Conservation (phyloP, 2,797 vertebrate genomes). For the Clamator glandarius region DNA sequence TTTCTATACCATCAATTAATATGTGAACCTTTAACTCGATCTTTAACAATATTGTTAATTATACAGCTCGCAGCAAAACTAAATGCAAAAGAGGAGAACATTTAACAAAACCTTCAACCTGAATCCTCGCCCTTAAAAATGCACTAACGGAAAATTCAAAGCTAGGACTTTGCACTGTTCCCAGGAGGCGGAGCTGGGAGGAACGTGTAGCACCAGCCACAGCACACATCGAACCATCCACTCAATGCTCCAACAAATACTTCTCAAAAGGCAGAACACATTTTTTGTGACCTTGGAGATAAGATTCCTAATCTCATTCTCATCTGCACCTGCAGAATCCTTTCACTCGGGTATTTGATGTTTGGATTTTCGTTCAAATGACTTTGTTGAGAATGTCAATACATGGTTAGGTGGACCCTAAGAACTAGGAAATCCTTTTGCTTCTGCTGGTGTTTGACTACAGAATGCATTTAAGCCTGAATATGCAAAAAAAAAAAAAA, state of each 20-base stretch:
- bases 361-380: slow-evolving; percentile 24
- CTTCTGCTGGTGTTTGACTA: neutral
- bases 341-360: neutral
- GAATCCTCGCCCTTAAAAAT: neutral
- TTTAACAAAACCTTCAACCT: neutral
- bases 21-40: neutral
- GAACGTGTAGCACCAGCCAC: neutral
- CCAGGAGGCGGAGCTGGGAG: no score
- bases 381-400: slow-evolving; percentile 36
- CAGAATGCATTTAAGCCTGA: neutral
- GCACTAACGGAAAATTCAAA: neutral
- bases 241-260: neutral
- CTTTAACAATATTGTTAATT: slow-evolving; percentile 9
- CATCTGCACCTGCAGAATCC: neutral
- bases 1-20: neutral
- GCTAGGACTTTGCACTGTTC: neutral
- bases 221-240: neutral
- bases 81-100: neutral
- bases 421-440: neutral
- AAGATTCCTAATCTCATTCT: neutral
- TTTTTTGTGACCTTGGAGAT: slow-evolving; percentile 1
- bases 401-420: neutral
- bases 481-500: slow-evolving; percentile 13
- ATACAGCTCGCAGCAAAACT: neutral
- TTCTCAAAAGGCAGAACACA: neutral